Evolutionary conservation across 2,113 vertebrate genomes (phyloP).

Genomic region (Spheniscus mendiculus): DNA sequence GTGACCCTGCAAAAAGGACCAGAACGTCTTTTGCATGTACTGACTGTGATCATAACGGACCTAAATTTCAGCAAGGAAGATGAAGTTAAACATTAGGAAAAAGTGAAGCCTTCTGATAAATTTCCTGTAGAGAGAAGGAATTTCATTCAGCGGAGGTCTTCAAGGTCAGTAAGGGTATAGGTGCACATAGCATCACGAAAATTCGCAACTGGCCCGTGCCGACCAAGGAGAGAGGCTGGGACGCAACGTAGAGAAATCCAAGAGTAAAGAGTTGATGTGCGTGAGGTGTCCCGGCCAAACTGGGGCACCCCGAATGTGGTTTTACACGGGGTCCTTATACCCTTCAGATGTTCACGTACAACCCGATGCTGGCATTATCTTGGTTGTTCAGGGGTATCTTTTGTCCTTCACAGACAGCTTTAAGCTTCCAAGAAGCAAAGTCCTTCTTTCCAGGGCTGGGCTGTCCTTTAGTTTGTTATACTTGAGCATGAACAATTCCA

Average conservation of each 20-base stretch:
- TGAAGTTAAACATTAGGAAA: not conserved
- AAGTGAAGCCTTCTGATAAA: not conserved
- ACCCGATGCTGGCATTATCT: not conserved
- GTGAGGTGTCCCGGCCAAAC: not conserved
- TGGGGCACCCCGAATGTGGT: accelerated
- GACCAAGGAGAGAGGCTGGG: not conserved
- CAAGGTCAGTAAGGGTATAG: not conserved
- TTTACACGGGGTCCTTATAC: not conserved
- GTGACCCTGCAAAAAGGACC: too few species aligned
- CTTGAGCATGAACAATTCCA: not conserved
- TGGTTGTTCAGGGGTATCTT: too few species aligned
- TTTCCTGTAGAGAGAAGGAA: not conserved
- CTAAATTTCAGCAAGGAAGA: not conserved
- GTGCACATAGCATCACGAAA: accelerated
- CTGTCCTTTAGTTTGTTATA: not conserved
- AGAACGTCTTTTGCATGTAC: accelerated
- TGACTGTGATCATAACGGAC: accelerated
- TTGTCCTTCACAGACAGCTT: not conserved
- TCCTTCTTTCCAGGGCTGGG: not conserved
- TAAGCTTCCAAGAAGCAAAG: not conserved
- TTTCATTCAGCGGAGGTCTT: not conserved
- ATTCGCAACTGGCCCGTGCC: accelerated
- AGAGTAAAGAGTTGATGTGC: accelerated
- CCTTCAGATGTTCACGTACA: not conserved
- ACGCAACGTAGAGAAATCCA: accelerated